Conservation (phyloP, 2,888 invertebrate species). For the Apoda limacodes region DNA sequence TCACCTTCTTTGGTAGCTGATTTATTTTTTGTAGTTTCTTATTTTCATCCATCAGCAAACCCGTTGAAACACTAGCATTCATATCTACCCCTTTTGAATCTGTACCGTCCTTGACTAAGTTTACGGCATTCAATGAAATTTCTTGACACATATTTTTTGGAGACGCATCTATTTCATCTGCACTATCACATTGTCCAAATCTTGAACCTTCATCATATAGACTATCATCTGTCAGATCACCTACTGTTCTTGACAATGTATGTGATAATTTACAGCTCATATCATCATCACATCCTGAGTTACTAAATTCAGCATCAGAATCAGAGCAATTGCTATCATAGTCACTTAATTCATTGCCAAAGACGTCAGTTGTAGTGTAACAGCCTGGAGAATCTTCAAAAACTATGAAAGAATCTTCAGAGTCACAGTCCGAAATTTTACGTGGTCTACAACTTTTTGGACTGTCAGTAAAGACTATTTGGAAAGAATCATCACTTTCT, state of each 20-base stretch:
- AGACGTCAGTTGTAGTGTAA: slow-evolving; percentile 53
- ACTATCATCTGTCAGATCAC: slow-evolving; percentile 49
- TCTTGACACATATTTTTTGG: no score
- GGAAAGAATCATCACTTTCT: slow-evolving; percentile 55
- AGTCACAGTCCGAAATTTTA: slow-evolving; percentile 62
- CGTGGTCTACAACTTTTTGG: slow-evolving; percentile 25
- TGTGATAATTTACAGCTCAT: slow-evolving; percentile 26
- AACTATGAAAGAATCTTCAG: slow-evolving; percentile 70
- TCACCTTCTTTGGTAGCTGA: slow-evolving; percentile 42
- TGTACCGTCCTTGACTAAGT: slow-evolving; percentile 4
- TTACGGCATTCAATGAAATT: no score
- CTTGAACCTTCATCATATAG: no score
- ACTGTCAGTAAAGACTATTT: slow-evolving; percentile 52
- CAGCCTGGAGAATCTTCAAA: slow-evolving; percentile 54
- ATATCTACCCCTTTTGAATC: slow-evolving; percentile 5
- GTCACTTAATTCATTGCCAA: slow-evolving; percentile 28
- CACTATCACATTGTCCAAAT: no score
- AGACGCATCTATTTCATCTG: slow-evolving; percentile 6
- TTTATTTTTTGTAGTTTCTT: slow-evolving; percentile 33
- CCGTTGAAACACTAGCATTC: slow-evolving; percentile 24
- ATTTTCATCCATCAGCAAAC: slow-evolving; percentile 35
- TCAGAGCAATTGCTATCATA: slow-evolving; percentile 13
- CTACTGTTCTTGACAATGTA: slow-evolving; percentile 40
- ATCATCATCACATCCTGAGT: slow-evolving; percentile 26
- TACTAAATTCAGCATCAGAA: slow-evolving; percentile 23